These are phyloP conservation scores for Synergus japonicus DNA, from an alignment of 2,888 invertebrate genomes.

Conservation along the genomic window DNA sequence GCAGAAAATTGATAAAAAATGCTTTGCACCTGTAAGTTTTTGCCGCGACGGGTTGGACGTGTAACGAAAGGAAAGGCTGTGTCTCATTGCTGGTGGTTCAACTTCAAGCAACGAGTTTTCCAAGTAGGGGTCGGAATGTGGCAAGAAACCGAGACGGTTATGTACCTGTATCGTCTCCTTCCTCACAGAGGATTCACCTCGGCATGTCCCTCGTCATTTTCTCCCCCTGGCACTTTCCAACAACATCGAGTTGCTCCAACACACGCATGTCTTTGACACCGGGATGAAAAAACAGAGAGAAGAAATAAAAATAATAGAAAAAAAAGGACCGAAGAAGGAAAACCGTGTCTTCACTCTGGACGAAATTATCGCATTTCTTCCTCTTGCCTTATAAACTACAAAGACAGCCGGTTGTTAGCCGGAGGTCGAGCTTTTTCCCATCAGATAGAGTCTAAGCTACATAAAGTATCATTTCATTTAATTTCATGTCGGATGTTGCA, in stretches of 20 bases:
- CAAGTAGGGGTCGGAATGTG: constrained; percentile 45
- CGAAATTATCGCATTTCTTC: constrained; percentile 22
- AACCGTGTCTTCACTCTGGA: constrained; percentile 1
- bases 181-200: constrained; percentile 45
- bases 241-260: constrained; percentile 9
- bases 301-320: neutral
- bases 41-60: constrained; percentile 20
- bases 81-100: constrained; percentile 17
- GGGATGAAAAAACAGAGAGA: neutral
- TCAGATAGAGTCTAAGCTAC: constrained; percentile 31
- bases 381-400: constrained; percentile 30
- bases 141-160: constrained; percentile 34
- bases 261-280: constrained; percentile 23
- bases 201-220: constrained; percentile 50
- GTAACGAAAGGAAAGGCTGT: constrained; percentile 30
- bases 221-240: constrained; percentile 49
- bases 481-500: constrained; percentile 32
- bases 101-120: constrained; percentile 39
- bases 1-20: constrained; percentile 22
- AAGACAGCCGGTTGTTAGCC: constrained; percentile 33
- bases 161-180: constrained; percentile 35
- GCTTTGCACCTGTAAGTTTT: constrained; percentile 18
- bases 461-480: constrained; percentile 38
- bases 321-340: constrained; percentile 9
- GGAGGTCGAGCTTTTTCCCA: constrained; percentile 41